Evolutionary conservation across 1,140 invertebrate species (phyloP).

Genomic region (Caerostris darwini): DNA sequence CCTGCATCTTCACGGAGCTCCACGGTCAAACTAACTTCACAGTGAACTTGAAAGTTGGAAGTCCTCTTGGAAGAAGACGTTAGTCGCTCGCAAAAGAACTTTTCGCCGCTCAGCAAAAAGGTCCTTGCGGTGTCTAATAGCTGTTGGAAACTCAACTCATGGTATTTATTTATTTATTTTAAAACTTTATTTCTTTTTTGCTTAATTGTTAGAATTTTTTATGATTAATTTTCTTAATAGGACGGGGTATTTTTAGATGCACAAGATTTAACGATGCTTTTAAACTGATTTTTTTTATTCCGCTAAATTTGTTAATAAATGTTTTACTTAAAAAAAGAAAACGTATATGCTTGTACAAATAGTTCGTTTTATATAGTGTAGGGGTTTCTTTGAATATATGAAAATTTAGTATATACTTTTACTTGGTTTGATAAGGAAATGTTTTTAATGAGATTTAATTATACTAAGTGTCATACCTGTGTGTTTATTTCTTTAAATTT

Average conservation of each 20-base stretch:
- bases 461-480: too few relatives aligned
- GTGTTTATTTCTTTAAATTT: too few relatives aligned
- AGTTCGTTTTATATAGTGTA: too few relatives aligned
- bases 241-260: too few relatives aligned
- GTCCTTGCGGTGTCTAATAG: background rate
- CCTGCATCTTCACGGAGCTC: background rate
- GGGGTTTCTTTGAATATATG: too few relatives aligned
- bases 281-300: background rate
- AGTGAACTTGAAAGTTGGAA: background rate
- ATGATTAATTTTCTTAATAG: background rate
- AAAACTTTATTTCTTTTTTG: background rate
- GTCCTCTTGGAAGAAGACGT: background rate
- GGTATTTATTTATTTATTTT: background rate
- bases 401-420: too few relatives aligned
- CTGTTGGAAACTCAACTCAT: background rate
- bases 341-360: too few relatives aligned
- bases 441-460: too few relatives aligned
- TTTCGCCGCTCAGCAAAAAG: background rate
- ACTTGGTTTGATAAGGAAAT: too few relatives aligned
- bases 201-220: background rate
- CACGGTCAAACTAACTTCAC: slow-evolving; percentile 10
- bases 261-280: background rate
- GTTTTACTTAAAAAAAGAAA: too few relatives aligned
- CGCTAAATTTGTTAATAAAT: too few relatives aligned
- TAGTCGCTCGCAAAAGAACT: background rate